Percentiles rank a stretch among this genome's conserved stretches.
Evolutionary conservation across 2,888 invertebrate species (phyloP).

Genomic region (Xestia c-nigrum): DNA sequence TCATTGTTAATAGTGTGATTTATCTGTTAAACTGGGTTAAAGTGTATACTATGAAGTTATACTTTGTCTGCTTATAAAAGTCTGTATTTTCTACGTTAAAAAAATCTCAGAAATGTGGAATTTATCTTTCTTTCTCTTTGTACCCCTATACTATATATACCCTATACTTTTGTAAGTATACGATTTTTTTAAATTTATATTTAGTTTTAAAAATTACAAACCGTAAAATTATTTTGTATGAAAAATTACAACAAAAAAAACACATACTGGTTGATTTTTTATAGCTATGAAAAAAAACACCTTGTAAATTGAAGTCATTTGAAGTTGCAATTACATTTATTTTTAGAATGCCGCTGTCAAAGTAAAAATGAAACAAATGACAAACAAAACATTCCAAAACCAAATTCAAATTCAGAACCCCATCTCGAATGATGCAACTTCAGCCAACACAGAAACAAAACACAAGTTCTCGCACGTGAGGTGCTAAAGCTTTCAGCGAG

Average conservation of each 20-base stretch:
- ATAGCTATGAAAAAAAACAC: too few relatives aligned
- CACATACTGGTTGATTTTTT: too few relatives aligned
- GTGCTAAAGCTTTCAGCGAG: constrained; percentile 43
- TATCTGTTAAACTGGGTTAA: neutral
- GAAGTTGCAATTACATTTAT: too few relatives aligned
- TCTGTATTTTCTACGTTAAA: neutral
- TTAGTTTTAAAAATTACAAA: neutral
- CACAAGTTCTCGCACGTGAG: constrained; percentile 44
- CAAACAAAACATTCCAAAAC: constrained; percentile 1
- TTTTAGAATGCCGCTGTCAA: too few relatives aligned
- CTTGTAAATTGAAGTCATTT: too few relatives aligned
- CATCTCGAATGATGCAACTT: constrained; percentile 23
- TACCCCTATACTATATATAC: neutral
- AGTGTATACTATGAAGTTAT: neutral
- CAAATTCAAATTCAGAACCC: constrained; percentile 7
- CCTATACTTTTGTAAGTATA: neutral
- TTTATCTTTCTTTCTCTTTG: neutral
- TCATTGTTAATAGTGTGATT: neutral
- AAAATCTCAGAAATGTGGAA: too few relatives aligned
- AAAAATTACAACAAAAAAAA: too few relatives aligned
- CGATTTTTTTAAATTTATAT: neutral
- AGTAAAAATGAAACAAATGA: neutral
- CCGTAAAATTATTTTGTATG: too few relatives aligned
- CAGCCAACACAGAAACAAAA: constrained; percentile 28
- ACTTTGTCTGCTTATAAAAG: neutral